Conservation (phyloP, 2,888 invertebrate species). For the Timema cristinae region DNA sequence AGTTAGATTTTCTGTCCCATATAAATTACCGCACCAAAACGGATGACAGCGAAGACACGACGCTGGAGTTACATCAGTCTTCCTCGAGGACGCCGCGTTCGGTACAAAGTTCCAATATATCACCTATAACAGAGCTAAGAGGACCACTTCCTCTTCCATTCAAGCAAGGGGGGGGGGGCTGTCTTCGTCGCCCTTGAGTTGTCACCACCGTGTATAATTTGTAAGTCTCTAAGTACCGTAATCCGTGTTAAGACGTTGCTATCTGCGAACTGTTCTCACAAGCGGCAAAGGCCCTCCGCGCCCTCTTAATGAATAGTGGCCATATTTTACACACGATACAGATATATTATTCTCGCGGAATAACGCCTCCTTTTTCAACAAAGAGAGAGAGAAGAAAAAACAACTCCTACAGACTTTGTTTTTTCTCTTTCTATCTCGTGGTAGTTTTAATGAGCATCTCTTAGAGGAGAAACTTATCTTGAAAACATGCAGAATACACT, state of each 20-base stretch:
- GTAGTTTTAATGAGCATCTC: no score
- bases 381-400: no score
- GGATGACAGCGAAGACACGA: background rate
- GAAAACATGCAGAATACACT: slow-evolving; percentile 25
- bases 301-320: slow-evolving; percentile 32
- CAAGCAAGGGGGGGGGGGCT: no score
- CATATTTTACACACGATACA: slow-evolving; percentile 31
- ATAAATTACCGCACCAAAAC: no score
- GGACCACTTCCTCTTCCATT: no score
- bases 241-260: slow-evolving; percentile 32
- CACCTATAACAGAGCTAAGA: background rate
- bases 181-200: background rate
- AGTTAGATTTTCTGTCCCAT: no score
- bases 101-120: slow-evolving; percentile 10
- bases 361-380: slow-evolving; percentile 7
- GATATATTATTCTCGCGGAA: slow-evolving; percentile 1
- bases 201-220: slow-evolving; percentile 30
- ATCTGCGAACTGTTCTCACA: slow-evolving; percentile 30
- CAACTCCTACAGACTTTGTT: no score
- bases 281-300: slow-evolving; percentile 20
- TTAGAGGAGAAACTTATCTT: slow-evolving; percentile 22
- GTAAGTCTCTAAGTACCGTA: slow-evolving; percentile 32
- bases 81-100: no score
- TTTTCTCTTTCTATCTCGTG: no score
- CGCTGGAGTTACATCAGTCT: background rate